Evolutionary conservation across 2,113 vertebrate species (phyloP), one percentile per base, ranked within the genome.

Genomic region (Zeus faber): DNA sequence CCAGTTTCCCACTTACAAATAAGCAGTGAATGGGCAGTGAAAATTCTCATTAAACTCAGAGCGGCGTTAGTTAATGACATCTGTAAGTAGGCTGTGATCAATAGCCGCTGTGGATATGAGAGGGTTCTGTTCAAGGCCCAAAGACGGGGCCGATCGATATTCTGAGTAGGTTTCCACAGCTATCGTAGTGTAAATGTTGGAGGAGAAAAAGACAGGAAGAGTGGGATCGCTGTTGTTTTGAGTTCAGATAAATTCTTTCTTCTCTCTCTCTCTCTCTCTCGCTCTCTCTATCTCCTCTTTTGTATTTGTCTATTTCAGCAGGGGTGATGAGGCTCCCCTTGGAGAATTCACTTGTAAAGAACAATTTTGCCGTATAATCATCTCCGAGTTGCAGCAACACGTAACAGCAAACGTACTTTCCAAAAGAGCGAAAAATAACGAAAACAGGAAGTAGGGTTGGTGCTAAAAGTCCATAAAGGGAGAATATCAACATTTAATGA

Each of bases 41-140:
- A 77, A 74, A 49, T 74, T 80, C 63, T 79, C 62, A 83, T 82
- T 76, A 76, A 65, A 64, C 59, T 61, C 25, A 1, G 49, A 72
- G 43, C 76, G 72, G 66, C 68, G 55, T 65, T 67, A 79, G 65
- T 76, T 76, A 77, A 80, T 79, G 83, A 79, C 78, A 69, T 78
- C 57, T 82, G 88, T 90, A 79, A 89, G 80, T 68, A 83, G 76
- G 74, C 66, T 71, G 76, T 76, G 87, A 91, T 93, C 88, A 90
- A 89, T 90, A 89, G 62, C 75, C 58, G 62, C 58, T 35, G 70
- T 90, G 81, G 85, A 80, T 74, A 37, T 37, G 33, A 14, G 11
- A 37, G 5, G 33, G 33, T 70, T 82, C 77, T 52, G 62, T 89
- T 87, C 56, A 79, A 58, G 83, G 84, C 80, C 90, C 56, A 79